Base-by-base conservation (phyloP, 2,113 vertebrate genomes). In the Gavia stellata region DNA sequence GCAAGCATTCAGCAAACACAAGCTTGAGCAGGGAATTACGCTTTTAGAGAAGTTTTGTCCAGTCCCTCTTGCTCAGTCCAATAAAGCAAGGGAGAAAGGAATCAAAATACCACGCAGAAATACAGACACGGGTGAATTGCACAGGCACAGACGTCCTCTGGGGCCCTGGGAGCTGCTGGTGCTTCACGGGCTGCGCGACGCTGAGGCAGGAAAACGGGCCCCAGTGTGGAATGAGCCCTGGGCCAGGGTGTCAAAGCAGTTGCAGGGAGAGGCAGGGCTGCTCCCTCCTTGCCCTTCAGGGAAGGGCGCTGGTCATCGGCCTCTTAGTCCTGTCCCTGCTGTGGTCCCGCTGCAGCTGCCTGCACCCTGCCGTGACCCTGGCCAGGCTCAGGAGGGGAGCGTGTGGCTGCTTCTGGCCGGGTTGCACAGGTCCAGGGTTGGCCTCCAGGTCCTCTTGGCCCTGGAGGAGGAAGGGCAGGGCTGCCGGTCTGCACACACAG, bases 131-230 rank as follows among this genome's bases (percentile, higher is more conserved):
- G 21, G 42, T 87, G 88, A 72, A 71, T 10, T 33, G 40, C 26
- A 58, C 12, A 4, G 1, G 1, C 0, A 2, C 18, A 47, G 34
- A 12, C 1, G 1, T 34, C 36, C 21, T 28, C 45, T 56, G 62
- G 25, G 42, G 61, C 34, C 40, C 61, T 50, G n/a, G 62, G 50
- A 56, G 18, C 53, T 78, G 59, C 21, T 67, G 42, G 11, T 84
- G 11, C 67, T 88, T 75, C 56, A 18, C 0, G 1, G 14, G 50
- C 52, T 23, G 7, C 18, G 33, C 0, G 1, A 36, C 11, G 36
- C 7, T 36, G 33, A 50, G n/a, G 25, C 58, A 34, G 17, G 9
- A 86, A 67, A 81, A 73, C 38, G 1, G 2, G 42, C 53, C 26
- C 24, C 25, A 14, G 31, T 0, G 2, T 25, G 65, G 58, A 85